A percentile compares a stretch with the other conserved stretches of the same genome.
These are phyloP conservation scores for Zaprionus gabonicus DNA, from an alignment of 1,140 invertebrate genomes.

Conservation along the genomic window DNA sequence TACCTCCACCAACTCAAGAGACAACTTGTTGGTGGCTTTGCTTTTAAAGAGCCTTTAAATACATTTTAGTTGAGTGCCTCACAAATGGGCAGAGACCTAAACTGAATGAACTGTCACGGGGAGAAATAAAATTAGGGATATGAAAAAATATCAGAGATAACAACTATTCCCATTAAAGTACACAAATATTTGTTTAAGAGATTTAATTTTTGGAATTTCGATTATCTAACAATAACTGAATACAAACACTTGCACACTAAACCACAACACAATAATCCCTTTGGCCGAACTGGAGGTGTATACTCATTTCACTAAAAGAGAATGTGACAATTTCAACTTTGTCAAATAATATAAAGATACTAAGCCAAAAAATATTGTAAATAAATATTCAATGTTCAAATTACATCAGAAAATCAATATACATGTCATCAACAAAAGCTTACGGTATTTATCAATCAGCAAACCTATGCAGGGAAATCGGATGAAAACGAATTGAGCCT, in stretches of 20 bases:
- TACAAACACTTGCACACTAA: too few relatives aligned
- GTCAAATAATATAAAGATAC: background rate
- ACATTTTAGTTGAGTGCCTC: slow-evolving; percentile 12
- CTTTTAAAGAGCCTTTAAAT: slow-evolving; percentile 18
- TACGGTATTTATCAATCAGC: slow-evolving; percentile 2
- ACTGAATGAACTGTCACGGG: background rate
- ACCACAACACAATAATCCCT: background rate
- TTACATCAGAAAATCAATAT: background rate
- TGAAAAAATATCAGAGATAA: background rate
- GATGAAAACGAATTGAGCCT: slow-evolving; percentile 9
- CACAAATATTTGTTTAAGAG: slow-evolving; percentile 32
- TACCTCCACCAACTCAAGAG: too few relatives aligned
- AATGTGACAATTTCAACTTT: background rate
- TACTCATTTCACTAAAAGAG: background rate
- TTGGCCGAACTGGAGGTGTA: background rate
- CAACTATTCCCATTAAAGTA: slow-evolving; percentile 32
- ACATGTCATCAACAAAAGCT: background rate
- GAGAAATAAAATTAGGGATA: background rate
- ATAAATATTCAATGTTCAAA: background rate
- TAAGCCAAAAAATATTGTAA: background rate
- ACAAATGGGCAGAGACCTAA: background rate
- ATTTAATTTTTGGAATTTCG: background rate
- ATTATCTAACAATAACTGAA: slow-evolving; percentile 11
- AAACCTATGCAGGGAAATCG: slow-evolving; percentile 16
- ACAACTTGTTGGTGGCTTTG: slow-evolving; percentile 2